Evolutionary conservation across 1,140 invertebrate genomes (phyloP).

Genomic region (Micrasema minimum): DNA sequence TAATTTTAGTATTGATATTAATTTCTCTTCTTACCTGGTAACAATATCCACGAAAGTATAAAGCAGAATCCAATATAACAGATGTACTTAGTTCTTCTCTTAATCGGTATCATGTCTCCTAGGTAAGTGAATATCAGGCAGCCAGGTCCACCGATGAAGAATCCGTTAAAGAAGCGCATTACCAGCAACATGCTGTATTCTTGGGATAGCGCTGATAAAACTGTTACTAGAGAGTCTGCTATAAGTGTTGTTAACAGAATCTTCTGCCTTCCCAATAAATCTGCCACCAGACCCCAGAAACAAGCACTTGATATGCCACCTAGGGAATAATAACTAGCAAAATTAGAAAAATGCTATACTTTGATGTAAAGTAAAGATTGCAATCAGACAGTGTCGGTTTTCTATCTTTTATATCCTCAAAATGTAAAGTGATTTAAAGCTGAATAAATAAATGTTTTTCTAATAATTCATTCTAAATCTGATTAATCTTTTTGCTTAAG

Average conservation of each 20-base stretch:
- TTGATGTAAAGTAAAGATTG: too few relatives aligned
- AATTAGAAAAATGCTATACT: too few relatives aligned
- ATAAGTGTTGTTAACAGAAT: slow-evolving; percentile 72
- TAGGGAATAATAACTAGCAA: slow-evolving; percentile 56
- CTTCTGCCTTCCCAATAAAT: slow-evolving; percentile 72
- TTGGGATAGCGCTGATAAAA: slow-evolving; percentile 62
- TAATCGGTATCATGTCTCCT: slow-evolving; percentile 72
- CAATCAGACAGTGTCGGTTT: too few relatives aligned
- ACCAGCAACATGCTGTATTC: slow-evolving; percentile 61
- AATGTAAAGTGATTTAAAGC: too few relatives aligned
- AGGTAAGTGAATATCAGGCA: slow-evolving; percentile 72
- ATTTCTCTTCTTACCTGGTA: slow-evolving; percentile 64
- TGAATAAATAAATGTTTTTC: too few relatives aligned
- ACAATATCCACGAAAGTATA: slow-evolving; percentile 70
- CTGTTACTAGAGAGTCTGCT: slow-evolving; percentile 69
- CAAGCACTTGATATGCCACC: slow-evolving; percentile 69
- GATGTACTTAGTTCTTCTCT: slow-evolving; percentile 67
- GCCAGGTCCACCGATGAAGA: slow-evolving; percentile 66
- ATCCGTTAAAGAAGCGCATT: slow-evolving; percentile 66
- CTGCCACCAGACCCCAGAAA: slow-evolving; percentile 75
- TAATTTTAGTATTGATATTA: too few relatives aligned
- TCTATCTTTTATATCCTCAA: too few relatives aligned
- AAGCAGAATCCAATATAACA: slow-evolving; percentile 73
- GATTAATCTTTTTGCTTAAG: too few relatives aligned
- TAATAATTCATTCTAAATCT: too few relatives aligned